Evolutionary conservation across 2,888 invertebrate genomes (phyloP).

Genomic region (Erebia aethiops): DNA sequence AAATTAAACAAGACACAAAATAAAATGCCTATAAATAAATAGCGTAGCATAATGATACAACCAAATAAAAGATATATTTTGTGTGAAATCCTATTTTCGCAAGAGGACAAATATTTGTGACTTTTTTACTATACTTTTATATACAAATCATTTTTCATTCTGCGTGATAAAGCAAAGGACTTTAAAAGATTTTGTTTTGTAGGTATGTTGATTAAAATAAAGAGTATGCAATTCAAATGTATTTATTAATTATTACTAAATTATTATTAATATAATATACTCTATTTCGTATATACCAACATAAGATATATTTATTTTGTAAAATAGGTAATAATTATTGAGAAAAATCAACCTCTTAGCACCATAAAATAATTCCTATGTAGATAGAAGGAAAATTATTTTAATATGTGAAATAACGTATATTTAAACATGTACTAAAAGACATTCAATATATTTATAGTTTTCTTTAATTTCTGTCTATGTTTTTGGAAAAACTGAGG

Average conservation of each 20-base stretch:
- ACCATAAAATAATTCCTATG: constrained; percentile 47
- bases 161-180: too few species aligned
- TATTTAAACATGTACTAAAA: not conserved
- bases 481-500: constrained; percentile 1
- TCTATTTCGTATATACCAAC: constrained; percentile 23
- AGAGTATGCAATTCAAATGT: constrained; percentile 5
- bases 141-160: not conserved
- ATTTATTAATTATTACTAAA: constrained; percentile 5
- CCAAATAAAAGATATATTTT: not conserved
- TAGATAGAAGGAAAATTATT: constrained; percentile 25
- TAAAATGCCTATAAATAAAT: not conserved
- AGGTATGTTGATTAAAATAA: constrained; percentile 6
- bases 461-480: not conserved
- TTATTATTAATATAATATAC: constrained; percentile 13
- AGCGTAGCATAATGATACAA: not conserved
- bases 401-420: constrained; percentile 6
- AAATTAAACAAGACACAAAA: not conserved
- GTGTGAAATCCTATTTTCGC: not conserved
- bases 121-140: not conserved
- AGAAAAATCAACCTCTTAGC: constrained; percentile 41
- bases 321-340: constrained; percentile 22
- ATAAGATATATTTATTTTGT: constrained; percentile 21
- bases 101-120: not conserved
- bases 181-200: not conserved
- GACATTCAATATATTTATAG: not conserved